Evolutionary conservation across 2,888 invertebrate species (phyloP).

Genomic region (Fragum sueziense): DNA sequence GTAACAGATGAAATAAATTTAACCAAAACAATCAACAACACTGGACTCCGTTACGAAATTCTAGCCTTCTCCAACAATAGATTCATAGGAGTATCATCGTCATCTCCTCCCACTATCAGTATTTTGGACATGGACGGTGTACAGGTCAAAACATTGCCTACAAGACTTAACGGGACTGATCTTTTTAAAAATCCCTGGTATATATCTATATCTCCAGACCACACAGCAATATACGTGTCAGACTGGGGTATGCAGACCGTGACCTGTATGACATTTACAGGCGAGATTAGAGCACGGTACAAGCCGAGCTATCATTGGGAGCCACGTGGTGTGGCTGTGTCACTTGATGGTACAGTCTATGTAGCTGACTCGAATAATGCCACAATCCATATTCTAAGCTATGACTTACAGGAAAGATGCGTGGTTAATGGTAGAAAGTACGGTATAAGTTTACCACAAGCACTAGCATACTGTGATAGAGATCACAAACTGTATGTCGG

Average conservation of each 20-base stretch:
- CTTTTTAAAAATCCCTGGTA: neutral
- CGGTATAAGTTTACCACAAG: neutral
- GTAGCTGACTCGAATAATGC: neutral
- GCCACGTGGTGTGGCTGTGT: neutral
- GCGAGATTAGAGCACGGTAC: neutral
- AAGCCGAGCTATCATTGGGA: neutral
- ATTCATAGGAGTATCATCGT: neutral
- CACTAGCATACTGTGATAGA: neutral
- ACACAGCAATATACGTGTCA: neutral
- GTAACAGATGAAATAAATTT: neutral
- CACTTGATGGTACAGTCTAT: neutral
- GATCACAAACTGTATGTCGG: neutral
- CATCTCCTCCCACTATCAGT: neutral
- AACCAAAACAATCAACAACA: neutral
- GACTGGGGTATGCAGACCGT: neutral
- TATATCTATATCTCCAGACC: neutral
- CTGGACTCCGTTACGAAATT: neutral
- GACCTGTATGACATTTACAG: neutral
- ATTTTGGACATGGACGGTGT: slow-evolving; percentile 2
- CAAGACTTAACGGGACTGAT: neutral
- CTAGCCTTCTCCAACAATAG: neutral
- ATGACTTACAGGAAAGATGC: neutral
- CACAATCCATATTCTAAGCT: neutral
- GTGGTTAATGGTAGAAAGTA: neutral
- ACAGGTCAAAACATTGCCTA: neutral